Conservation (phyloP, 2,797 vertebrate species). For the Alca torda region DNA sequence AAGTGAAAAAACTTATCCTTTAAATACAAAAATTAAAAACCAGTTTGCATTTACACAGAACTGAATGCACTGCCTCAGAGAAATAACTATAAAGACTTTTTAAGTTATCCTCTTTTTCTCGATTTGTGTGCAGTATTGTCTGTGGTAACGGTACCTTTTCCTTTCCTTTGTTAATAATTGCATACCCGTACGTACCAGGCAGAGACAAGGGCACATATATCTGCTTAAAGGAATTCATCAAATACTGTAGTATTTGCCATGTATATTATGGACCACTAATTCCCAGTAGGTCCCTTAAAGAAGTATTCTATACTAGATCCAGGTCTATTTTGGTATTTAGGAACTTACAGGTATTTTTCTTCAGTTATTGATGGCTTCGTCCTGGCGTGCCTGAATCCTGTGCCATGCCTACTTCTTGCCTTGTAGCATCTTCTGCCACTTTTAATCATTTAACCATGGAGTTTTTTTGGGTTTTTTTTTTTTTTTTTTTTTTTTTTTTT, state of each 20-base stretch:
- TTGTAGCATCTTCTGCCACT: not conserved
- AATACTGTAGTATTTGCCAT: not conserved
- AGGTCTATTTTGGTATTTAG: not conserved
- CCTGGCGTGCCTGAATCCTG: not conserved
- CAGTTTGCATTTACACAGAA: not conserved
- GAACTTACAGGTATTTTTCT: conserved; percentile 17
- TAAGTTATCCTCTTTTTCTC: not conserved
- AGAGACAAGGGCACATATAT: not conserved
- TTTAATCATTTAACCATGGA: not conserved
- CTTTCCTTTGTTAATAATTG: not conserved
- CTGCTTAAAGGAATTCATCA: not conserved
- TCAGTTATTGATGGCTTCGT: not conserved
- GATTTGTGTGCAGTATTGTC: rapidly evolving
- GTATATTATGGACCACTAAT: not conserved
- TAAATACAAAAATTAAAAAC: not conserved
- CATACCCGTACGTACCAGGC: not conserved
- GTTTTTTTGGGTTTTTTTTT: not conserved
- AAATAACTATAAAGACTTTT: not conserved
- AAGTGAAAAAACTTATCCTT: not conserved
- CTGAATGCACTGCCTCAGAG: not conserved
- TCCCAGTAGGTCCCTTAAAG: not conserved
- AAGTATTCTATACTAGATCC: not conserved
- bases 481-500: not conserved
- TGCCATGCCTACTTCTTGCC: not conserved
- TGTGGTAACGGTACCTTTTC: rapidly evolving